Evolutionary conservation across 2,113 vertebrate species (phyloP), one percentile per base, ranked within the genome.

Genomic region (Grallaria varia): DNA sequence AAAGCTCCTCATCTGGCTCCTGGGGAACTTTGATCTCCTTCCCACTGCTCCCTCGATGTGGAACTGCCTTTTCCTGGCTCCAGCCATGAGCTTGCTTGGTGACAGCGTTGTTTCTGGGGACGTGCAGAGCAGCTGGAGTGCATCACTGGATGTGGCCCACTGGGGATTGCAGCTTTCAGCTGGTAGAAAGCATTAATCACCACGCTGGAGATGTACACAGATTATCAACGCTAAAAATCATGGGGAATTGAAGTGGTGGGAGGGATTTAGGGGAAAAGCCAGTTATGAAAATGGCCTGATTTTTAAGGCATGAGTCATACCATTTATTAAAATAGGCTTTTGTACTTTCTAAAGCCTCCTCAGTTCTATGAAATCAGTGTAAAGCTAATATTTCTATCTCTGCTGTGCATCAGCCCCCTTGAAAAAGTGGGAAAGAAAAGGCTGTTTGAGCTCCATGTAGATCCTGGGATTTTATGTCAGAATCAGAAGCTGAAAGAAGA

Each of bases 291-390:
- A 94, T 84, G 60, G 69, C 90, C 90, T 90, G 79, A 82, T 95
- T 96, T 96, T 90, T 94, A 75, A 88, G 64, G 78, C 78, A 85
- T 95, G 94, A 96, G 87, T 96, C 95, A 97, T 52, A 39, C 63
- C 42, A 59, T 83, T 87, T 93, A 71, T 90, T 94, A 90, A 96
- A 94, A 94, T 78, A 90, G 73, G 79, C 58, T 78, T 95, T 94
- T 94, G 77, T 96, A 53, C 86, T 94, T 95, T 89, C 60, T 87
- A 47, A 96, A 92, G 81, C 84, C 68, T 72, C 64, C 56, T 72
- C 5, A 2, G 60, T 79, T 88, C 86, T 81, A 4, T 72, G 83
- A 92, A 96, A 80, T 78, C 52, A 59, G 42, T 62, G 55, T 93
- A 91, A 91, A 96, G 45, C 73, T 93, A 87, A 60, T 89, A 73